Conservation (phyloP, 2,888 invertebrate genomes). For the Osedax fenrisi region DNA sequence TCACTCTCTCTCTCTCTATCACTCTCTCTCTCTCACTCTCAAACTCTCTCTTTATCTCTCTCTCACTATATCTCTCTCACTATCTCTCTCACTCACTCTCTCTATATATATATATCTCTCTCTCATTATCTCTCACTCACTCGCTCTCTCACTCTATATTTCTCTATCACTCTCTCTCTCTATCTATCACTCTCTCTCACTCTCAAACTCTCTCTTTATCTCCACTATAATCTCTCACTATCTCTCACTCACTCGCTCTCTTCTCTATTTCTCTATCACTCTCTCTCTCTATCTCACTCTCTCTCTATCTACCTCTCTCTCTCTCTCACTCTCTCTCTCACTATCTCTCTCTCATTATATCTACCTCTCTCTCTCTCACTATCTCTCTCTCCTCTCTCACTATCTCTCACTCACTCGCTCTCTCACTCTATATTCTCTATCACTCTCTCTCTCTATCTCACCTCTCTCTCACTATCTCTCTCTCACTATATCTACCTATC, state of each 20-base stretch:
- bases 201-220: slow-evolving; percentile 7
- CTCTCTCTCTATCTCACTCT: slow-evolving; percentile 25
- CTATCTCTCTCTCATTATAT: neutral
- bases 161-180: slow-evolving; percentile 7
- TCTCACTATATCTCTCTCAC: too few relatives aligned
- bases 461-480: neutral
- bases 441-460: neutral
- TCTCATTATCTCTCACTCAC: neutral
- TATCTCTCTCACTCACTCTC: too few relatives aligned
- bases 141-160: neutral
- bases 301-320: too few relatives aligned
- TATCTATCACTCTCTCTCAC: slow-evolving; percentile 16
- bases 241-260: slow-evolving; percentile 28
- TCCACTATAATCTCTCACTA: slow-evolving; percentile 15
- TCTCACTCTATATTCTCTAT: too few relatives aligned
- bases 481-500: too few relatives aligned
- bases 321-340: slow-evolving; percentile 8
- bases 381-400: neutral
- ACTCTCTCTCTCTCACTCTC: too few relatives aligned
- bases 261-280: slow-evolving; percentile 23
- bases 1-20: too few relatives aligned
- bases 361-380: too few relatives aligned
- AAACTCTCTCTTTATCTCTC: too few relatives aligned
- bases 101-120: too few relatives aligned
- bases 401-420: neutral